phyloP scores from a whole-genome alignment of 2,888 invertebrate species.

The Thymelicus acteon region DNA sequence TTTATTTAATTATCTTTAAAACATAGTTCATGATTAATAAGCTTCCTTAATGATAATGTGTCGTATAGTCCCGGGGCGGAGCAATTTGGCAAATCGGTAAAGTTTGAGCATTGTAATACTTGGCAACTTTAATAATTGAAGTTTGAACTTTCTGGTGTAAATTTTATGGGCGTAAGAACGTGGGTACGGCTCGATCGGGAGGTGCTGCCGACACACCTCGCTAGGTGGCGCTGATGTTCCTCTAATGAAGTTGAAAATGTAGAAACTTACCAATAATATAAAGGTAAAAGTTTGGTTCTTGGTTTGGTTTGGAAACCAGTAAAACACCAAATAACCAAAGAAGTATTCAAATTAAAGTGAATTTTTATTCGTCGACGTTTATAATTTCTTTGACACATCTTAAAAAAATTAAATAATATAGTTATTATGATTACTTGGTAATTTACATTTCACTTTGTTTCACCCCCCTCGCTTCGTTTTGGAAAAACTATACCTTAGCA shows the following conservation, averaged over 20 bases:
- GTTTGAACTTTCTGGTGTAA: background rate
- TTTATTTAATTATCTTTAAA: background rate
- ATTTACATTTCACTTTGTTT: too few species aligned
- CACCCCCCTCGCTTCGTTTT: too few species aligned
- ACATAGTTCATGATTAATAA: background rate
- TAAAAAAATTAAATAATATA: too few species aligned
- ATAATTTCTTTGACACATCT: too few species aligned
- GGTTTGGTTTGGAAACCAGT: background rate
- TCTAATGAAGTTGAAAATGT: too few species aligned
- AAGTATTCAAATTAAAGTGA: background rate
- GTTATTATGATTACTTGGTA: too few species aligned
- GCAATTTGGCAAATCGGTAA: slow-evolving; percentile 8
- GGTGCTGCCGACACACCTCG: background rate
- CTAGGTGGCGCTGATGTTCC: background rate
- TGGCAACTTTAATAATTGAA: slow-evolving; percentile 5
- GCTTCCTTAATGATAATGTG: background rate
- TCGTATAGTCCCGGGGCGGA: background rate
- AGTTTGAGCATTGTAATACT: background rate
- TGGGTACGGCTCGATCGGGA: background rate
- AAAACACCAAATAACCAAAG: background rate
- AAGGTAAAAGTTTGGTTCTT: too few species aligned
- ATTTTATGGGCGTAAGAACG: slow-evolving; percentile 3
- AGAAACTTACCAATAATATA: too few species aligned
- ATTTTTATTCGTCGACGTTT: too few species aligned
- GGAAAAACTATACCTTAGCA: too few species aligned